Evolutionary conservation across 2,113 vertebrate species (phyloP).

Genomic region (Harpagus bidentatus): DNA sequence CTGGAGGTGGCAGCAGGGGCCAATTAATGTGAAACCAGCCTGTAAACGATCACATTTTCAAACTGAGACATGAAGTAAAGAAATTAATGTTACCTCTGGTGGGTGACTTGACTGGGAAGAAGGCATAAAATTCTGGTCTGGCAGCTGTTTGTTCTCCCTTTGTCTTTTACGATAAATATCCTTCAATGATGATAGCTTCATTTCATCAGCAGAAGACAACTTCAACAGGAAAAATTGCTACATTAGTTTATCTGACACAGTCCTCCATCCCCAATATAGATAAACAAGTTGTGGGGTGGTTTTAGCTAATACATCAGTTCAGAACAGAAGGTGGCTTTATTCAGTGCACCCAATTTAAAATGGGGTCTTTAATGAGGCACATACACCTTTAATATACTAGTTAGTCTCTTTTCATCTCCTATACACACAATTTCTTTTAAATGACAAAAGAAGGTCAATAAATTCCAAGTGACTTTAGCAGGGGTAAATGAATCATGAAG

Average conservation of each 20-base stretch:
- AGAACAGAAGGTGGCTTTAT: neutral
- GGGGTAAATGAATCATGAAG: neutral
- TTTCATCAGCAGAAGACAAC: conserved; percentile 70
- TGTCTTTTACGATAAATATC: conserved; percentile 89
- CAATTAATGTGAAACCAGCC: neutral
- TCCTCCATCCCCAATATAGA: neutral
- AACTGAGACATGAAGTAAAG: neutral
- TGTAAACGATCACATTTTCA: neutral
- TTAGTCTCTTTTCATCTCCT: neutral
- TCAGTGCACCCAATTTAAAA: neutral
- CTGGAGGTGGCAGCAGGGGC: conserved; percentile 56
- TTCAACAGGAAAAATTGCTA: conserved; percentile 52
- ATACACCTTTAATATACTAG: neutral
- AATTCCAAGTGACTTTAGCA: neutral
- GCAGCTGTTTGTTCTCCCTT: conserved; percentile 69
- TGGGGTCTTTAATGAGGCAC: neutral
- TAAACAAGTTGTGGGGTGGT: neutral
- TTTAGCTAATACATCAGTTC: neutral
- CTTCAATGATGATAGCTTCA: conserved; percentile 77
- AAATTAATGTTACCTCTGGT: conserved; percentile 78
- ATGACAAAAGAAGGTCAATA: neutral
- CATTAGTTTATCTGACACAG: neutral
- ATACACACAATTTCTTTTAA: neutral
- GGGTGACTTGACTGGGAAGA: conserved; percentile 73
- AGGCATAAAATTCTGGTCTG: conserved; percentile 70